Percentiles rank a stretch among this genome's conserved stretches.
Conservation (phyloP, 2,797 vertebrate genomes). For the Amphiprion clarkii region DNA sequence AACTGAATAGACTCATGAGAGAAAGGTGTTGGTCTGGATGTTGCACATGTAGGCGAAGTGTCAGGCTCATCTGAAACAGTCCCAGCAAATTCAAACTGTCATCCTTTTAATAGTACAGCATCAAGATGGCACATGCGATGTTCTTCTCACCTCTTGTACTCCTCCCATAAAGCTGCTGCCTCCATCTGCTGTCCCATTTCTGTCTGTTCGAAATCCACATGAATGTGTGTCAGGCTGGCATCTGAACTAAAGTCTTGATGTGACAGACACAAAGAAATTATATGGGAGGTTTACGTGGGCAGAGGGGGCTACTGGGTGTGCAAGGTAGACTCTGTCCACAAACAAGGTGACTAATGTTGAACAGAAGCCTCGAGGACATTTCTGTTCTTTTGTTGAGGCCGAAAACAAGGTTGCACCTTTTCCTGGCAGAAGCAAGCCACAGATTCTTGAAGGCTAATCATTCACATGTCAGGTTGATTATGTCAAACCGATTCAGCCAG, state of each 20-base stretch:
- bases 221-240: constrained; percentile 32
- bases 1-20: neutral
- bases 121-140: constrained; percentile 44
- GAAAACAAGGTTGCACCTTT: constrained; percentile 54
- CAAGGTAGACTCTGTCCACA: constrained; percentile 39
- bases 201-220: constrained; percentile 40
- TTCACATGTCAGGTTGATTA: constrained; percentile 55
- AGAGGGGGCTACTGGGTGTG: constrained; percentile 9
- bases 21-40: constrained; percentile 17
- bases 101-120: constrained; percentile 24
- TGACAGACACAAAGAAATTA: constrained; percentile 35
- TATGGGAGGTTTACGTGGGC: constrained; percentile 16
- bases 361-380: constrained; percentile 46
- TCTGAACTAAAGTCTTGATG: constrained; percentile 33
- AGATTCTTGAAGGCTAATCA: constrained; percentile 40
- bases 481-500: constrained; percentile 37
- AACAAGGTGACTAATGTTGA: constrained; percentile 70
- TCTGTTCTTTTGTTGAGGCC: constrained; percentile 51
- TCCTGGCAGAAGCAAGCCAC: neutral
- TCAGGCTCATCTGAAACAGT: constrained; percentile 33
- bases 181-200: constrained; percentile 56
- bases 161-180: constrained; percentile 49
- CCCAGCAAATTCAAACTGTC: constrained; percentile 36
- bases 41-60: neutral
- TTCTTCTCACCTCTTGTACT: constrained; percentile 31